phyloP scores from a whole-genome alignment of 2,113 vertebrate genomes.

The Cyanoderma ruficeps region DNA sequence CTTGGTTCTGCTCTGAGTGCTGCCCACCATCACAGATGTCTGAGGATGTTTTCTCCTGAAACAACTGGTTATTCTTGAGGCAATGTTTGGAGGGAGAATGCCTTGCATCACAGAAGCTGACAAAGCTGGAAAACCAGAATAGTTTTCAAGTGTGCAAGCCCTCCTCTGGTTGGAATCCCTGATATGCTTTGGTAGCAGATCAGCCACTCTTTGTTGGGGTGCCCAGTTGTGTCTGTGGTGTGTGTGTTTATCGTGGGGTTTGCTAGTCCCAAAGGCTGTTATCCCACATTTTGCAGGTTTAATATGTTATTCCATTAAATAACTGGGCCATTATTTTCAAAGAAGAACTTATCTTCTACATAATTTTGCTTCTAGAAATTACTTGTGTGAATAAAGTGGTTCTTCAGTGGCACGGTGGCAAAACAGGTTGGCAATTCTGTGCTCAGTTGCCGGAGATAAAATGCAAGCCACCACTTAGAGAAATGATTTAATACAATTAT shows the following conservation, averaged over 20 bases:
- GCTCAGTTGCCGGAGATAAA: background rate
- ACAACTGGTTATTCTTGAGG: background rate
- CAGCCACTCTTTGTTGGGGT: background rate
- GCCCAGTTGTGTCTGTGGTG: background rate
- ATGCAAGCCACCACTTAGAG: background rate
- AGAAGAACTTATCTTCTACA: background rate
- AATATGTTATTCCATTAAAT: background rate
- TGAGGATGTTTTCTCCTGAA: background rate
- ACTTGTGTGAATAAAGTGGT: background rate
- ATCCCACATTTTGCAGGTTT: background rate
- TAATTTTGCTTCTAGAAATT: background rate
- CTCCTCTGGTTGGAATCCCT: background rate
- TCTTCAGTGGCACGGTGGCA: background rate
- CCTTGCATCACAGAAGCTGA: background rate
- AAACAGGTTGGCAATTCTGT: background rate
- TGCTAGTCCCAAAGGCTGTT: background rate
- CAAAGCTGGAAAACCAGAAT: background rate
- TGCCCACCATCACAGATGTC: background rate
- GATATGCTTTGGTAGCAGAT: background rate
- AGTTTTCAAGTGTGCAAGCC: background rate
- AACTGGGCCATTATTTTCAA: background rate
- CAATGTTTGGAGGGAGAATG: background rate
- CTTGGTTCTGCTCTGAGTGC: rapidly evolving
- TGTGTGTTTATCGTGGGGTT: background rate
- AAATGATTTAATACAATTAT: background rate